A percentile compares a stretch with the other conserved stretches of the same genome.
Conservation (phyloP, 2,797 vertebrate species). For the Mormyrops attenuatus region DNA sequence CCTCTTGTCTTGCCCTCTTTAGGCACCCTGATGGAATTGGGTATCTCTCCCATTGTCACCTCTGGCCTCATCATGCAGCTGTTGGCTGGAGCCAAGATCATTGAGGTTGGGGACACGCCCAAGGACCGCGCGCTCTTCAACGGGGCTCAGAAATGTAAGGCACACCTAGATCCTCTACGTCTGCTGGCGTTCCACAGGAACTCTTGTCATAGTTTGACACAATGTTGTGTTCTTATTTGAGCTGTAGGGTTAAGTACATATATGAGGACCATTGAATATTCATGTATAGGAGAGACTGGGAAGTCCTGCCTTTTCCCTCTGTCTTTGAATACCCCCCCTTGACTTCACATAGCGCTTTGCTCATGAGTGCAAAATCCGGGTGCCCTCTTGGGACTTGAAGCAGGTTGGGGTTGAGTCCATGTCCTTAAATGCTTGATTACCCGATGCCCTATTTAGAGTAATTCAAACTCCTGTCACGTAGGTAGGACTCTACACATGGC, state of each 20-base stretch:
- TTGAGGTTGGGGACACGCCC: conserved; percentile 96
- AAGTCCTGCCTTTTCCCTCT: not conserved
- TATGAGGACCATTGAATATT: not conserved
- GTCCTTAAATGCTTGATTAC: not conserved
- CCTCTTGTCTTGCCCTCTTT: not conserved
- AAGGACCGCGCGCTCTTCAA: conserved; percentile 98
- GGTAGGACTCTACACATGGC: not conserved
- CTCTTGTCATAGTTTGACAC: not conserved
- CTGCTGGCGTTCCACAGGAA: not conserved
- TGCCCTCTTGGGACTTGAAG: not conserved
- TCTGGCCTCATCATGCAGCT: conserved; percentile 99
- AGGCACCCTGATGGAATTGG: conserved; percentile 97
- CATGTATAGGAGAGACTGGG: not conserved
- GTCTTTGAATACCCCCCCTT: not conserved
- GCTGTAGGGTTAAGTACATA: not conserved
- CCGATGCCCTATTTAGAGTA: not conserved
- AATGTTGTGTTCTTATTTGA: not conserved
- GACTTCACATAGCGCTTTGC: not conserved
- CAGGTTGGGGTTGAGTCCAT: not conserved
- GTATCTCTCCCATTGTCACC: conserved; percentile 97
- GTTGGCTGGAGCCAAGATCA: conserved; percentile 96
- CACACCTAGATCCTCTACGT: not conserved
- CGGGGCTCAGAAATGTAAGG: conserved; percentile 91
- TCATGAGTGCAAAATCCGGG: not conserved
- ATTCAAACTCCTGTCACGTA: not conserved